phyloP scores from a whole-genome alignment of 92 coral and sea anemone genomes.

The Epizoanthus scotinus region DNA sequence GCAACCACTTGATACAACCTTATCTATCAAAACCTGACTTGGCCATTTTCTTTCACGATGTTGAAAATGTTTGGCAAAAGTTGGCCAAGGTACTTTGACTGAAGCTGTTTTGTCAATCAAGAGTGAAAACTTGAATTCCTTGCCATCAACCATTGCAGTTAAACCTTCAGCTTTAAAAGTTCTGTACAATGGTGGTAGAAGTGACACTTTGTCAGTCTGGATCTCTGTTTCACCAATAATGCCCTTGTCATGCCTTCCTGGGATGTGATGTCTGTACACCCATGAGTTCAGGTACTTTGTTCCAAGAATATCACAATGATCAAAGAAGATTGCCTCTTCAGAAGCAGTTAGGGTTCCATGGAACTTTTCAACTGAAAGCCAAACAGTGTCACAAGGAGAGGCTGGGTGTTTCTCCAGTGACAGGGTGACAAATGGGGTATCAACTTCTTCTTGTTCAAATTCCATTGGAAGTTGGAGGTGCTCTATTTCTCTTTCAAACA shows the following conservation, averaged over 20 bases:
- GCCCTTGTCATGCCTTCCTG: conserved; percentile 37
- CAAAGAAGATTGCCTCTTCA: conserved; percentile 19
- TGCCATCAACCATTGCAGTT: conserved; percentile 25
- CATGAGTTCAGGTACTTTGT: conserved; percentile 39
- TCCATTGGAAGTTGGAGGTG: conserved; percentile 27
- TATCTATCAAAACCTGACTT: conserved; percentile 26
- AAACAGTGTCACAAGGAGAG: conserved; percentile 38
- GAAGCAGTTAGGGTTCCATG: conserved; percentile 29
- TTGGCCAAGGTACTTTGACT: conserved; percentile 51
- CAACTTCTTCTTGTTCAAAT: background rate
- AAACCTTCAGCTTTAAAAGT: conserved; percentile 41
- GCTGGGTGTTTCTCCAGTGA: conserved; percentile 30
- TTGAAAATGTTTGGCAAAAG: conserved; percentile 13
- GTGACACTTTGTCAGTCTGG: background rate
- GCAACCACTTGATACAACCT: conserved; percentile 36
- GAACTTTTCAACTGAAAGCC: conserved; percentile 35
- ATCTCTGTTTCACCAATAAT: conserved; percentile 45
- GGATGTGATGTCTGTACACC: conserved; percentile 40
- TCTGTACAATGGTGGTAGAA: conserved; percentile 33
- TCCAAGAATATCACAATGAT: conserved; percentile 31
- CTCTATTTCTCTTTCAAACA: conserved; percentile 41
- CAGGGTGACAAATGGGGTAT: background rate
- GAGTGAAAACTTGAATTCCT: conserved; percentile 37
- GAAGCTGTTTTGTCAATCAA: conserved; percentile 50
- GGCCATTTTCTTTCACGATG: conserved; percentile 49